Conservation (phyloP, 2,888 invertebrate genomes). For the Rhagonycha lutea region DNA sequence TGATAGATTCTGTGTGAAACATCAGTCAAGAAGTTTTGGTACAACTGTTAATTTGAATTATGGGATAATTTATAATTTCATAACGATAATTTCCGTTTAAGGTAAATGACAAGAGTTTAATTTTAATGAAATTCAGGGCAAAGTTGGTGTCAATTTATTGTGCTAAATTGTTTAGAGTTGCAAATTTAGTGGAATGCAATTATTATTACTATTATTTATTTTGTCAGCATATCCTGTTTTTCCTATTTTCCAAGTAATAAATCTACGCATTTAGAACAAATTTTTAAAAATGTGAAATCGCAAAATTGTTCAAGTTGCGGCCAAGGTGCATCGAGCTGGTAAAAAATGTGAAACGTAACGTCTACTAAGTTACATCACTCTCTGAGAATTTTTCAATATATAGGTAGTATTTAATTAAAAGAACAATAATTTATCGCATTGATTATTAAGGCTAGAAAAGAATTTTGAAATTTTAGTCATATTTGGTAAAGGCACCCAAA, state of each 20-base stretch:
- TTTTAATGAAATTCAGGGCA: background rate
- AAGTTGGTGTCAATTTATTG: conserved; percentile 11
- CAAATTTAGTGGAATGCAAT: conserved; percentile 9
- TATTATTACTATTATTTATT: background rate
- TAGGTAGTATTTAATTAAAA: background rate
- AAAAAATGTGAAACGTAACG: background rate
- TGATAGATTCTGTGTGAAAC: no score
- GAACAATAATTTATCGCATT: background rate
- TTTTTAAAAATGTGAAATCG: background rate
- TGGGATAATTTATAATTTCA: no score
- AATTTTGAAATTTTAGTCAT: background rate
- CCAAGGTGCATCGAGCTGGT: background rate
- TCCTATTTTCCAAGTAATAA: background rate
- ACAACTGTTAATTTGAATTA: no score
- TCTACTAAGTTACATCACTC: background rate
- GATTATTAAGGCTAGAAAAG: background rate
- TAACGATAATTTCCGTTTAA: no score
- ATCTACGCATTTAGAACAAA: background rate
- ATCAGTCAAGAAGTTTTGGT: no score
- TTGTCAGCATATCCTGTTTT: conserved; percentile 20
- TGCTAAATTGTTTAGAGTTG: conserved; percentile 10
- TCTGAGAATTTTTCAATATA: background rate
- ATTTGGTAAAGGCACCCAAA: no score
- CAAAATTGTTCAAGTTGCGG: background rate
- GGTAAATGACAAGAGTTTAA: background rate